Evolutionary conservation across 2,797 vertebrate genomes (phyloP), one percentile per base, ranked within the genome.

Genomic region (Lacerta viridis): DNA sequence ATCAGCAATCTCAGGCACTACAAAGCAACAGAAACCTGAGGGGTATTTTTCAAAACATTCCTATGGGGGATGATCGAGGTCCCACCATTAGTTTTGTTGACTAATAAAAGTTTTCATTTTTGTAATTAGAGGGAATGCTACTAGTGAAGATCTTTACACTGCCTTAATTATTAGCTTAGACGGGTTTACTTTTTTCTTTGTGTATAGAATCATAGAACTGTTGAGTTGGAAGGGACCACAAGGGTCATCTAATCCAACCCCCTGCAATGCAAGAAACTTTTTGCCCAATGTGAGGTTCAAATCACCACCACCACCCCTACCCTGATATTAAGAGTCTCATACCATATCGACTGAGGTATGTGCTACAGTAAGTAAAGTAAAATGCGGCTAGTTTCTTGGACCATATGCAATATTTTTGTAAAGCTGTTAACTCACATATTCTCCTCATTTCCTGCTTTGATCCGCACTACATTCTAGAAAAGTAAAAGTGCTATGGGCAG

Each of bases 1-100:
- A 94, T 86, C 84, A 93, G 82, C 74, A 80, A 91, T 0, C 5
- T 64, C 91, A 91, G 90, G 89, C 29, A 89, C 86, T 92, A 83
- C 68, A 77, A 79, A 94, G 69, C 82, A 90, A 10, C 41, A 74
- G 86, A 89, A 90, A 83, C 61, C 82, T 33, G 85, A 86, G 0
- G 0, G 69, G 15, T 85, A 87, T 84, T 78, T 92, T 85, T 92
- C 89, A 87, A 95, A 93, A 93, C 76, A 87, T 92, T 93, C 78
- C 59, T 89, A 79, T 66, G 25, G 29, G 36, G 36, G 1, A 36
- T 23, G 68, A 41, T 46, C 17, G 46, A 64, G 69, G n/a, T 55
- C 15, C 59, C 9, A 25, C 20, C 33, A 76, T n/a, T n/a, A 43
- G 27, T 61, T 87, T 17, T 18, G 18, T 23, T 61, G 36, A 68